Conservation (phyloP, 2,888 invertebrate genomes). For the Elgonia sp. region DNA sequence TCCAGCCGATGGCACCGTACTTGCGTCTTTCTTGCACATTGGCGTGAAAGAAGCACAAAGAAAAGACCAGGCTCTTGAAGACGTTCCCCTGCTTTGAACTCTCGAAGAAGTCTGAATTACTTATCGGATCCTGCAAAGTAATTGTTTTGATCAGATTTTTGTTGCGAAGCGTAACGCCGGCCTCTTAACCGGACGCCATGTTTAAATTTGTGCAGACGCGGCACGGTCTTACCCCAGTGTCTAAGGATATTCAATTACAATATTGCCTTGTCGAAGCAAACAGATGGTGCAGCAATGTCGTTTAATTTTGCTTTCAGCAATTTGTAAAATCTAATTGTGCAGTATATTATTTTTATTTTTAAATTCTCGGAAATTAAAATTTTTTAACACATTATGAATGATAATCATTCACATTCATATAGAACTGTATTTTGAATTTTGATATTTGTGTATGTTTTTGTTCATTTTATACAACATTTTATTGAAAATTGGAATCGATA, state of each 20-base stretch:
- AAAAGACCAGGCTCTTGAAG: conserved; percentile 97
- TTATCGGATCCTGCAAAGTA: conserved; percentile 69
- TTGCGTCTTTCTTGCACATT: conserved; percentile 97
- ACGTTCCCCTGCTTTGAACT: conserved; percentile 91
- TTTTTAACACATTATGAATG: background rate
- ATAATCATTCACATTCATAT: background rate
- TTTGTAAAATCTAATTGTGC: conserved; percentile 13
- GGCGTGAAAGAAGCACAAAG: conserved; percentile 98
- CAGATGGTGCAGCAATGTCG: conserved; percentile 40
- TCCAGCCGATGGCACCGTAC: conserved; percentile 98
- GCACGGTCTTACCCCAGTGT: background rate
- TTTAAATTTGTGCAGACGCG: conserved; percentile 44
- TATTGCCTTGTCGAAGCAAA: conserved; percentile 46
- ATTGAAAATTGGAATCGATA: no score
- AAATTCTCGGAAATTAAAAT: no score
- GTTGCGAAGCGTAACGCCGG: conserved; percentile 1
- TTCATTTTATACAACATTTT: no score
- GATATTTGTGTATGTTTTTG: no score
- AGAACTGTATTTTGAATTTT: no score
- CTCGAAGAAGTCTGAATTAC: conserved; percentile 95
- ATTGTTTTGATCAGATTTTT: conserved; percentile 57
- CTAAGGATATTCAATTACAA: conserved; percentile 63
- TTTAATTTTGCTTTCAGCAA: conserved; percentile 22
- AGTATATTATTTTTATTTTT: conserved; percentile 4
- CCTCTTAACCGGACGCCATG: conserved; percentile 11